Conservation (phyloP, 2,113 vertebrate species). For the Brienomyrus longianalis region DNA sequence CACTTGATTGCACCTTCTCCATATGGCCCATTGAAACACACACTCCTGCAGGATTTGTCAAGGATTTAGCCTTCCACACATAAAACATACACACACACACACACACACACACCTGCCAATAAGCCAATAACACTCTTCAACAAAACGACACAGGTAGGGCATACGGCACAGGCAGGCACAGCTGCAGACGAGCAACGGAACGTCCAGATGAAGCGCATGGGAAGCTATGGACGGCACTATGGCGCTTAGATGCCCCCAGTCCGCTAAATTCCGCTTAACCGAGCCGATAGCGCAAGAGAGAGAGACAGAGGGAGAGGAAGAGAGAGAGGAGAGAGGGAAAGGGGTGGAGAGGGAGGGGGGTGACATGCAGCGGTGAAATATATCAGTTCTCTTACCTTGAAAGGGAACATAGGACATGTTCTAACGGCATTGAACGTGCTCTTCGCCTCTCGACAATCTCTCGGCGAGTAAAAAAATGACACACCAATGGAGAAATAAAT, state of each 20-base stretch:
- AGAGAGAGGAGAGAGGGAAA: constrained; percentile 28
- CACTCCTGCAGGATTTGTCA: constrained; percentile 9
- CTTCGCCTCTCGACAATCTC: constrained; percentile 55
- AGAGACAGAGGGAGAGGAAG: constrained; percentile 17
- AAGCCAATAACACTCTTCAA: constrained; percentile 22
- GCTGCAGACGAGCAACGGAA: constrained; percentile 4
- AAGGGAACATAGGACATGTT: constrained; percentile 77
- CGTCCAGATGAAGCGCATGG: not conserved
- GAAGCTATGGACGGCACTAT: constrained; percentile 21
- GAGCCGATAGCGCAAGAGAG: constrained; percentile 32
- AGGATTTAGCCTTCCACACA: constrained; percentile 20
- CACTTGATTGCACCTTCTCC: not conserved
- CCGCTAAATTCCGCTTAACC: constrained; percentile 24
- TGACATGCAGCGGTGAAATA: constrained; percentile 39
- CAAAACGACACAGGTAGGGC: constrained; percentile 12
- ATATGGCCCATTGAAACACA: not conserved
- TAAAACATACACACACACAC: constrained; percentile 21
- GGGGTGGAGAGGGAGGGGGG: constrained; percentile 34
- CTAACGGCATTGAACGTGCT: constrained; percentile 63
- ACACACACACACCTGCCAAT: constrained; percentile 37
- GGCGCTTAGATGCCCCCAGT: constrained; percentile 36
- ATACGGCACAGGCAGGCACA: constrained; percentile 42
- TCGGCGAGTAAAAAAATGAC: constrained; percentile 48
- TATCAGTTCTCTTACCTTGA: constrained; percentile 60
- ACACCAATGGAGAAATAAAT: constrained; percentile 37